These are phyloP conservation scores for Drosophila tanythrix DNA, from an alignment of 2,888 invertebrate genomes.

Conservation along the genomic window DNA sequence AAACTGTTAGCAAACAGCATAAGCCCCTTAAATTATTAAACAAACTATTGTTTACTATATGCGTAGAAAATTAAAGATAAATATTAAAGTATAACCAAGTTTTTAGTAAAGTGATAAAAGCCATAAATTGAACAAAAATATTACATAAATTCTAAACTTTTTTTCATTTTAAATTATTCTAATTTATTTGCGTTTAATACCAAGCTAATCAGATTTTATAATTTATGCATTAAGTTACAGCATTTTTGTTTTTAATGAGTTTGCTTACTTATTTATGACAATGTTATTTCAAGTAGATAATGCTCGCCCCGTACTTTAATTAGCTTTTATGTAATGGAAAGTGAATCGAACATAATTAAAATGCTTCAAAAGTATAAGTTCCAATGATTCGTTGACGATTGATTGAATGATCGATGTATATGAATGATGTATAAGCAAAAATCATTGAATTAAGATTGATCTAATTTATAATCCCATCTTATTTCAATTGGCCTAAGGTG, in stretches of 20 bases:
- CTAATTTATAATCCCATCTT: background rate
- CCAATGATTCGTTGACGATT: background rate
- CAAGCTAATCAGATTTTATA: background rate
- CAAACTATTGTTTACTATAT: background rate
- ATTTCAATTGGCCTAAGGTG: background rate
- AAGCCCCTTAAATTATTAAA: background rate
- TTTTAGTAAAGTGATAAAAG: background rate
- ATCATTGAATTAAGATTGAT: background rate
- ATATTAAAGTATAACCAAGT: background rate
- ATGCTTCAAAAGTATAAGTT: background rate
- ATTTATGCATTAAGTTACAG: slow-evolving; percentile 10
- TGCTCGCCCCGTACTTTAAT: background rate
- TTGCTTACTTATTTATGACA: slow-evolving; percentile 3
- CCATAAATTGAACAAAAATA: background rate
- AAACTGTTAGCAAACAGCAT: background rate
- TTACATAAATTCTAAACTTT: background rate
- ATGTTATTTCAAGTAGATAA: background rate
- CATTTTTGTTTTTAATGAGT: slow-evolving; percentile 12
- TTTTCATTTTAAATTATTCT: background rate
- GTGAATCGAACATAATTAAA: background rate
- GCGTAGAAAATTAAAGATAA: background rate
- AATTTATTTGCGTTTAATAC: background rate
- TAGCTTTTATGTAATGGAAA: background rate
- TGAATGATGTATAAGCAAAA: background rate
- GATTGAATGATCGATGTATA: background rate